A percentile compares a stretch with the other conserved stretches of the same genome.
Evolutionary conservation across 2,888 invertebrate genomes (phyloP).

Genomic region (Alsophila aescularia): DNA sequence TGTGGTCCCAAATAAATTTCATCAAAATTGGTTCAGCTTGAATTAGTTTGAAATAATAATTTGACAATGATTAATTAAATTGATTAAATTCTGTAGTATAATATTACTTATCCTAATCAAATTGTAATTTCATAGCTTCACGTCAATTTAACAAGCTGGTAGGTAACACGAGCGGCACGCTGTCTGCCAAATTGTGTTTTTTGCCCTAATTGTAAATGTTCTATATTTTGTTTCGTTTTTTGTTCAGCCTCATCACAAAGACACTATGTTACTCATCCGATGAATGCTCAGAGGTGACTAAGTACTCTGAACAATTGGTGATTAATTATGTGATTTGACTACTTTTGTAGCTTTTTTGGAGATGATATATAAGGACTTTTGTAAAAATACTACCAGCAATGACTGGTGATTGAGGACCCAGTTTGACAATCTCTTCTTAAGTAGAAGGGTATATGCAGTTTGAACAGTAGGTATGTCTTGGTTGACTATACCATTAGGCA

Average conservation of each 20-base stretch:
- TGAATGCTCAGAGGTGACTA: conserved; percentile 32
- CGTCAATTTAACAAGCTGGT: conserved; percentile 53
- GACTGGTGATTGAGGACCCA: conserved; percentile 1
- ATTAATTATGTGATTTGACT: conserved; percentile 45
- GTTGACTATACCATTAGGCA: no score
- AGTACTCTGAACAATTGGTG: conserved; percentile 44
- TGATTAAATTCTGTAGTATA: no score
- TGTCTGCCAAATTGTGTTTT: conserved; percentile 66
- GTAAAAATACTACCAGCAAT: conserved; percentile 9
- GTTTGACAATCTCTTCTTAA: background rate
- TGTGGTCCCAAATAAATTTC: no score
- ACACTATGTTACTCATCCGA: conserved; percentile 25
- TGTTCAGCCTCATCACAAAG: conserved; percentile 46
- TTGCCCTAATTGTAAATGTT: conserved; percentile 48
- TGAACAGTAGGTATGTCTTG: no score
- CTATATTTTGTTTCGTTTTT: conserved; percentile 53
- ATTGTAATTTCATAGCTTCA: conserved; percentile 53
- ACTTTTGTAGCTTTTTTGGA: conserved; percentile 38
- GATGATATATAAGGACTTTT: conserved; percentile 11
- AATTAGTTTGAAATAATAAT: no score
- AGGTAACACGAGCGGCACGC: conserved; percentile 73
- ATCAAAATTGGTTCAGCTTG: no score
- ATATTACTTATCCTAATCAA: background rate
- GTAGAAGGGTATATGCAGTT: no score
- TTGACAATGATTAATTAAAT: no score